Evolutionary conservation across 2,888 invertebrate species (phyloP).

Genomic region (Tetanocera ferruginea): DNA sequence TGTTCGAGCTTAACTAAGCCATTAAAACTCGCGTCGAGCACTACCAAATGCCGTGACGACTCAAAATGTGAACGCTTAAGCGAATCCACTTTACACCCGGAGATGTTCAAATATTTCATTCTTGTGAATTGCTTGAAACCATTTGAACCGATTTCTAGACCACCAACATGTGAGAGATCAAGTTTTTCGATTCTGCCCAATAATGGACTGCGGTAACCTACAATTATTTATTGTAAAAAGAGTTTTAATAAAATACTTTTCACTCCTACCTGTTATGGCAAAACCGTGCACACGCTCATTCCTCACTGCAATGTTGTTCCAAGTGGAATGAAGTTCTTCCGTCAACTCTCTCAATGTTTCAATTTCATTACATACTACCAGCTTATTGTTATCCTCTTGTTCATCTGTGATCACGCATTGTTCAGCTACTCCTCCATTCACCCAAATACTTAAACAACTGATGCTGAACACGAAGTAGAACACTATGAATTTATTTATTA

Average conservation of each 20-base stretch:
- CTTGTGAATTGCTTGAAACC: conserved; percentile 59
- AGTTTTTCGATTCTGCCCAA: conserved; percentile 49
- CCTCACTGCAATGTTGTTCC: conserved; percentile 47
- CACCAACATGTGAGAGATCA: conserved; percentile 58
- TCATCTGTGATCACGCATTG: not conserved
- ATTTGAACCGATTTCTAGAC: conserved; percentile 51
- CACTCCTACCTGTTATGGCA: conserved; percentile 43
- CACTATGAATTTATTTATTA: not conserved
- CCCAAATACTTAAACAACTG: not conserved
- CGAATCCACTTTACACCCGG: conserved; percentile 52
- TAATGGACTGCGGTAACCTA: conserved; percentile 3
- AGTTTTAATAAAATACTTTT: not conserved
- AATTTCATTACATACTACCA: conserved; percentile 1
- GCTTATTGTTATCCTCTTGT: no score
- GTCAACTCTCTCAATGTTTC: conserved; percentile 17
- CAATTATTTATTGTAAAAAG: not conserved
- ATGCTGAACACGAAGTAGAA: not conserved
- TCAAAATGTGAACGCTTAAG: conserved; percentile 55
- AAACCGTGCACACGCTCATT: conserved; percentile 44
- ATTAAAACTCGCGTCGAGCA: conserved; percentile 63
- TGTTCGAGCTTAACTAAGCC: conserved; percentile 50
- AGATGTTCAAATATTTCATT: conserved; percentile 61
- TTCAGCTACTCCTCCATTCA: not conserved
- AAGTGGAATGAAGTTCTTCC: conserved; percentile 44
- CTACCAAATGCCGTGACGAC: conserved; percentile 50